These are phyloP conservation scores for Mus caroli DNA, from an alignment of 2,797 vertebrate genomes.

Conservation along the genomic window DNA sequence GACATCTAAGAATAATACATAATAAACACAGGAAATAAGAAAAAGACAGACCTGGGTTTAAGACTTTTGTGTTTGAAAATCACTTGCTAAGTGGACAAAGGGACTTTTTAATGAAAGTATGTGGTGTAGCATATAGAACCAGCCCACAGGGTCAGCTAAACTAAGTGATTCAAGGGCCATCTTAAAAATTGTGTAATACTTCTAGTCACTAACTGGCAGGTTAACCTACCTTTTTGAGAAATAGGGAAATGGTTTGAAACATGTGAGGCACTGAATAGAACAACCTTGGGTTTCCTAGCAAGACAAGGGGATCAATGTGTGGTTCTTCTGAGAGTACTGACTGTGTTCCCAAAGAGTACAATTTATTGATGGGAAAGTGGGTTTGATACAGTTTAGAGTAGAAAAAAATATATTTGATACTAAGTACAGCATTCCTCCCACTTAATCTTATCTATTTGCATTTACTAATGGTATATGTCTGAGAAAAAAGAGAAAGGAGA, in stretches of 20 bases:
- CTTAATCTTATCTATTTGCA: not conserved
- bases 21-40: not conserved
- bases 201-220: not conserved
- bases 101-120: not conserved
- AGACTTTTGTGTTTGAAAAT: not conserved
- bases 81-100: constrained; percentile 27
- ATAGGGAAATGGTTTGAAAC: not conserved
- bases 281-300: not conserved
- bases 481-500: not conserved
- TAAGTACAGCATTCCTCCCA: not conserved
- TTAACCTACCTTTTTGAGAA: not conserved
- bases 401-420: not conserved
- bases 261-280: not conserved
- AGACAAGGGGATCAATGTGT: not conserved
- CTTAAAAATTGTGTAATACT: not conserved
- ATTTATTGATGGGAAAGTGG: not conserved
- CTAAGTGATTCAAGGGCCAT: not conserved
- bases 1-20: not conserved
- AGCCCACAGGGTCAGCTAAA: not conserved
- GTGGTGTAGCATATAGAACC: not conserved
- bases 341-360: not conserved
- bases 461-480: not conserved
- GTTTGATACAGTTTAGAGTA: not conserved
- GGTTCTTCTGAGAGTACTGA: not conserved
- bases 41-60: constrained; percentile 36